Conservation (phyloP, 2,113 vertebrate genomes). For the Monopterus albus region DNA sequence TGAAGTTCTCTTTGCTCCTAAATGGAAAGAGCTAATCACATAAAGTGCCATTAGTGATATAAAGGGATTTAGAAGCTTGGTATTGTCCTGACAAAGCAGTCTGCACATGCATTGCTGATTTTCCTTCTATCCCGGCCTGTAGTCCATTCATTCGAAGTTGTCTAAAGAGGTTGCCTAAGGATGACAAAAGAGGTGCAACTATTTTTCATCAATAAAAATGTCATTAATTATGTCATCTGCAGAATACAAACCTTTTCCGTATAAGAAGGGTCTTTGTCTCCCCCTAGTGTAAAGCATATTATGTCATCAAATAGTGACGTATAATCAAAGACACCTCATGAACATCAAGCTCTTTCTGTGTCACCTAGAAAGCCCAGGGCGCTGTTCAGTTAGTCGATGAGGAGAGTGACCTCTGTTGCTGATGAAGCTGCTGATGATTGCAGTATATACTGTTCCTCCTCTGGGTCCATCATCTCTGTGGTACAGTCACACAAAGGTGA, state of each 20-base stretch:
- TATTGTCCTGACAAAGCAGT: background rate
- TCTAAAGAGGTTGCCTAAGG: background rate
- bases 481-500: background rate
- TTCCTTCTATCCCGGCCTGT: no score
- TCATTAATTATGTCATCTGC: slow-evolving; percentile 45
- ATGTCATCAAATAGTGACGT: slow-evolving; percentile 45
- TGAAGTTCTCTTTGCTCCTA: background rate
- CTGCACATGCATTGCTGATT: background rate
- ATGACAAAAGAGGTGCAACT: background rate
- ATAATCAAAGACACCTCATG: slow-evolving; percentile 21
- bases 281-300: slow-evolving; percentile 74
- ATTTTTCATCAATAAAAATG: slow-evolving; percentile 25
- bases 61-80: background rate
- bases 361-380: no score
- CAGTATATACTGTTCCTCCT: no score
- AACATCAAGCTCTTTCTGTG: no score
- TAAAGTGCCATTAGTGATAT: background rate
- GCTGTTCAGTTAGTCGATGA: background rate
- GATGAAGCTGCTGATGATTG: background rate
- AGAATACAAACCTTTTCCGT: background rate
- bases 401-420: background rate
- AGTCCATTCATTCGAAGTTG: no score
- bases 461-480: background rate
- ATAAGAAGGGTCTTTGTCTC: slow-evolving; percentile 76
- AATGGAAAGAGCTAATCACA: slow-evolving; percentile 24